Evolutionary conservation across 2,113 vertebrate genomes (phyloP).

Genomic region (Mesocricetus auratus): DNA sequence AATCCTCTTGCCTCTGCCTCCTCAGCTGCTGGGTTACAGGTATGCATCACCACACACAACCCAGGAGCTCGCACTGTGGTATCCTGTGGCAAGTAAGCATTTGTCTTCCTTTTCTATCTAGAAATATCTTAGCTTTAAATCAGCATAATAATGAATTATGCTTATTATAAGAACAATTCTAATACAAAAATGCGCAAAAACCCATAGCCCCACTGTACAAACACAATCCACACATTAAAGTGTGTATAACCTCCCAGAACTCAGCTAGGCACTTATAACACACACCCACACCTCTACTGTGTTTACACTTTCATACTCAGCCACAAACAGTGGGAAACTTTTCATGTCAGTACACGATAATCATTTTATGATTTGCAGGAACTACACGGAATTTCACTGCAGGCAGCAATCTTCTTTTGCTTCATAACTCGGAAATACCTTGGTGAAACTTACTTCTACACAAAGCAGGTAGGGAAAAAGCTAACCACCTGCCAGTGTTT

Average conservation of each 20-base stretch:
- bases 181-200: constrained; percentile 16
- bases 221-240: not conserved
- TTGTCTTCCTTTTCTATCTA: constrained; percentile 2
- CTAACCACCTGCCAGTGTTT: not conserved
- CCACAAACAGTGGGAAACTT: not conserved
- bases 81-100: not conserved
- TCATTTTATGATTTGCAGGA: constrained; percentile 22
- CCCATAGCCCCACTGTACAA: not conserved
- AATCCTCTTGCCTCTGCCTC: not conserved
- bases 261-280: not conserved
- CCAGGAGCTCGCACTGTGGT: constrained; percentile 28
- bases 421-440: not conserved
- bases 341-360: not conserved
- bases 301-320: not conserved
- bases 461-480: not conserved
- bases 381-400: not conserved
- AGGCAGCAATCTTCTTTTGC: not conserved
- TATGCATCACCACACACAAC: not conserved
- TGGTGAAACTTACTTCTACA: not conserved
- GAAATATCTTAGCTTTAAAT: constrained; percentile 30
- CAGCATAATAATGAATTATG: constrained; percentile 9
- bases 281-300: not conserved
- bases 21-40: not conserved
- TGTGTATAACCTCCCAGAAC: not conserved
- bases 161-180: not conserved